These are phyloP conservation scores for Omphaloscelis lunosa DNA, from an alignment of 2,888 invertebrate genomes.

Conservation along the genomic window DNA sequence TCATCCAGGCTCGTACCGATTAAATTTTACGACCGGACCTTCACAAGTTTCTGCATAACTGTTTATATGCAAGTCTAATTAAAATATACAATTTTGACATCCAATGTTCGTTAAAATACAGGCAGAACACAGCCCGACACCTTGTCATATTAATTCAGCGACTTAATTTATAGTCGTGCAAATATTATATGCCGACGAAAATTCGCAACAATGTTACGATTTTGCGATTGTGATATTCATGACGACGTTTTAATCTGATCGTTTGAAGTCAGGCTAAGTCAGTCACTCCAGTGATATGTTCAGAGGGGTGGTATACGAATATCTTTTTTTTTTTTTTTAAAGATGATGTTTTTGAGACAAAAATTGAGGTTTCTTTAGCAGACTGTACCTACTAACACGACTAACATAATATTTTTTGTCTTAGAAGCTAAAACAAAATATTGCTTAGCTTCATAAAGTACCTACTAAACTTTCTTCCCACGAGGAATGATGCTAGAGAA, in stretches of 20 bases:
- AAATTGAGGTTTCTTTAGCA: neutral
- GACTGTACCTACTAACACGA: neutral
- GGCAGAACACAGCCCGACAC: constrained; percentile 64
- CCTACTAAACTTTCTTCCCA: constrained; percentile 21
- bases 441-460: neutral
- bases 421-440: neutral
- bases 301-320: neutral
- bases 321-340: neutral
- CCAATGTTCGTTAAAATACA: constrained; percentile 47
- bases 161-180: constrained; percentile 78
- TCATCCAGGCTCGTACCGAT: neutral
- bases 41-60: constrained; percentile 11
- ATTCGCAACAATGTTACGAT: constrained; percentile 79
- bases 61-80: constrained; percentile 37
- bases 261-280: constrained; percentile 57
- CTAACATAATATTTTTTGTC: neutral
- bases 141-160: constrained; percentile 79
- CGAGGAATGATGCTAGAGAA: neutral
- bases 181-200: constrained; percentile 73
- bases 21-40: constrained; percentile 13
- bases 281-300: constrained; percentile 42
- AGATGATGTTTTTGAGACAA: neutral
- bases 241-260: constrained; percentile 77
- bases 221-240: constrained; percentile 79
- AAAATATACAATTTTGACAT: constrained; percentile 51